Evolutionary conservation across 2,888 invertebrate genomes (phyloP), one percentile per base, ranked within the genome.

Genomic region (Oscheius myriophilus): DNA sequence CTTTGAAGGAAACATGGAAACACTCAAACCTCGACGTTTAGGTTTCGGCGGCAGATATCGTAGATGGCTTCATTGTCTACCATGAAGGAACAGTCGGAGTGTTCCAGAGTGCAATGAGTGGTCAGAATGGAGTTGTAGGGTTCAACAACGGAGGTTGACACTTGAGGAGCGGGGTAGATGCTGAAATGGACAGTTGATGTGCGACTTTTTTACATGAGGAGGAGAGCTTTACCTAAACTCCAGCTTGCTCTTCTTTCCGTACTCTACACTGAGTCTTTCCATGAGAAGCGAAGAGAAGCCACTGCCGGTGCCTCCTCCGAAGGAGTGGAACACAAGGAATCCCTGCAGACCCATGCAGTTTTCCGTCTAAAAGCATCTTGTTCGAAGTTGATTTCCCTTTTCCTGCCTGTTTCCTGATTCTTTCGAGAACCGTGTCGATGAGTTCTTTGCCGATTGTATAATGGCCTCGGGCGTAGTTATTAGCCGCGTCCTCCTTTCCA

Each of bases 401-500:
- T 49, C 62, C 49, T 39, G 68, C 68, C 67, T 75, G 80, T 39
- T 78, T 93, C 80, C 93, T 91, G 70, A 93, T 89, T 49, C 92
- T 82, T 84, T 94, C 92, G 76, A 93, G 52, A 21, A 77, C 77
- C 9, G 74, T 90, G 55, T 90, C 91, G 57, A 93, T 90, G 75
- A 92, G 86, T 85, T 78, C 87, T 49, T 82, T 84, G 45, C 84
- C 96, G 87, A 96, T 93, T 78, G 95, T 96, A 91, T 96, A 96
- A 89, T 96, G 96, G 70, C 96, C 96, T 85, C 96, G 92, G 70
- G 96, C 96, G 82, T 96, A 96, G 90, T 96, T 96, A 90, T 96
- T 96, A 82, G 96, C 96, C 49, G 96, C 95, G 51, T 95, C 95
- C 89, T 95, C 95, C 88, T 95, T 95, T 82, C 94, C 94, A 85